Evolutionary conservation across 1,140 invertebrate genomes (phyloP).

Genomic region (Caenorhabditis elegans): WBcel235 BX284604.4:13064501-13065000

Average conservation of each 20-base stretch:
- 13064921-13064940: neutral
- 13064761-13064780: conserved; percentile 29
- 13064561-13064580: no score
- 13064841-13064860: conserved; percentile 33
- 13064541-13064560: conserved; percentile 12
- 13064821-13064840: conserved; percentile 12
- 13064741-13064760: neutral
- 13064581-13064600: neutral
- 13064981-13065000: no score
- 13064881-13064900: conserved; percentile 38
- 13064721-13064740: neutral
- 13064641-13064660: conserved; percentile 27
- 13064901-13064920: neutral
- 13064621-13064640: neutral
- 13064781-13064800: conserved; percentile 28
- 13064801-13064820: neutral
- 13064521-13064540: neutral
- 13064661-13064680: conserved; percentile 16
- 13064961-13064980: no score
- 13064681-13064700: conserved; percentile 28
- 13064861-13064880: conserved; percentile 23
- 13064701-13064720: conserved; percentile 3
- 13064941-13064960: conserved; percentile 33
- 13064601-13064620: conserved; percentile 7
- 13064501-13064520: neutral